Evolutionary conservation across 2,888 invertebrate species (phyloP), one percentile per base, ranked within the genome.

Genomic region (Sesamia inferens): DNA sequence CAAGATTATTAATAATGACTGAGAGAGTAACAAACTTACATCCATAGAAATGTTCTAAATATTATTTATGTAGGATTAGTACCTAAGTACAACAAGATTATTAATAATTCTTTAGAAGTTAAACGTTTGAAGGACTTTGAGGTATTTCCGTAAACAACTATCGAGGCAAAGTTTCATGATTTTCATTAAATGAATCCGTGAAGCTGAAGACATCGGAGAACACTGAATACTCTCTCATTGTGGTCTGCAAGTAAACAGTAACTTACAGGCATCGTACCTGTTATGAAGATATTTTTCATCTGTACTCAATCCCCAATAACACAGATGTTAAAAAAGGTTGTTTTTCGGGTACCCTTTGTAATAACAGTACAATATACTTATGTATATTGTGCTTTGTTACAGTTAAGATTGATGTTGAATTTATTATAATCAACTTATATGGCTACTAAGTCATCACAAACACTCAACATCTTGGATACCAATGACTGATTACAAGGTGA

Each of bases 141-240:
- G 44, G 14, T 2, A 8, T 51, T 58, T 74, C 66, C 48, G 66
- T 74, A 75, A 65, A 65, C 57, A 58, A 31, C 55, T 24, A 57
- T 48, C 16, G 3, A 22, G 16, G 16, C n/a, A 16, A 51, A 44
- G 66, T 42, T 51, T 58, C 16, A 19, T 44, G 1, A 31, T 31
- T 31, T 14, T 55, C 14, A 62, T 61, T 70, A 8, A 48, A 69
- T 22, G 0, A 19, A 54, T 51, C 4, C 5, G 24, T 47, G 14
- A 19, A 19, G 24, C 24, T 63, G 16, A 44, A 62, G 2, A 44
- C 22, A 63, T 24, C 7, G 16, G 7, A 11, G 24, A 47, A 2
- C 19, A 47, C 7, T 47, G 19, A 47, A 19, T 2, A 65, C 31
- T 48, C 19, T 48, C 48, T 14, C 0, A 48, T 13, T 64, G 19